Conservation (phyloP, 2,888 invertebrate species). For the Polia nebulosa region DNA sequence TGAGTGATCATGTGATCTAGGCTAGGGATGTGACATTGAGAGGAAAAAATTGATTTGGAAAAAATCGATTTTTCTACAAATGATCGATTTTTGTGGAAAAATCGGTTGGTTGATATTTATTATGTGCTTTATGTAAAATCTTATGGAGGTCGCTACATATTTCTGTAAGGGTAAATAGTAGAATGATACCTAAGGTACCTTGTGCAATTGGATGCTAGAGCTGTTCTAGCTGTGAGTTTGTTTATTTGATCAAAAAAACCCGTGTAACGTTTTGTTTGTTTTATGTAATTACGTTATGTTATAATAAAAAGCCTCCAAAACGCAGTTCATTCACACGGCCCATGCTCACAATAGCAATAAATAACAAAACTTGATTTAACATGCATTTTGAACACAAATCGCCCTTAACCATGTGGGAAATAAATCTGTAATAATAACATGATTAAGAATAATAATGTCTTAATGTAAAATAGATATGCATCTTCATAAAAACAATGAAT, state of each 20-base stretch:
- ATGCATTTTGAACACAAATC: constrained; percentile 38
- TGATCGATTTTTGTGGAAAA: too few species aligned
- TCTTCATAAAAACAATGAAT: constrained; percentile 50
- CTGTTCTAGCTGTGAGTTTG: not conserved
- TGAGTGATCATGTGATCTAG: not conserved
- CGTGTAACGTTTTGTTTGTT: constrained; percentile 32
- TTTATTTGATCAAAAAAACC: constrained; percentile 13
- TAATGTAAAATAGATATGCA: constrained; percentile 65
- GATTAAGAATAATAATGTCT: constrained; percentile 51
- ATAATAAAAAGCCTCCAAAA: constrained; percentile 18
- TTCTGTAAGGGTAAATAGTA: too few species aligned
- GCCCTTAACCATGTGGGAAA: constrained; percentile 56
- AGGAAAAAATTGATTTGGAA: too few species aligned
- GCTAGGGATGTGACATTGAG: not conserved
- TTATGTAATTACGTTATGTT: constrained; percentile 5
- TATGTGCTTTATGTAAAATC: too few species aligned
- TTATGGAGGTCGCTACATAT: too few species aligned
- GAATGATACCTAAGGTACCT: not conserved
- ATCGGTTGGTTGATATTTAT: too few species aligned
- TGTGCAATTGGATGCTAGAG: not conserved
- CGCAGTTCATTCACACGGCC: constrained; percentile 42
- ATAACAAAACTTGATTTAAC: constrained; percentile 38
- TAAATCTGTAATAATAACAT: constrained; percentile 30
- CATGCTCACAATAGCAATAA: constrained; percentile 36
- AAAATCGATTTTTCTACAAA: too few species aligned